These are phyloP conservation scores for Psittacus erithacus DNA, from an alignment of 2,113 vertebrate genomes.

Conservation along the genomic window DNA sequence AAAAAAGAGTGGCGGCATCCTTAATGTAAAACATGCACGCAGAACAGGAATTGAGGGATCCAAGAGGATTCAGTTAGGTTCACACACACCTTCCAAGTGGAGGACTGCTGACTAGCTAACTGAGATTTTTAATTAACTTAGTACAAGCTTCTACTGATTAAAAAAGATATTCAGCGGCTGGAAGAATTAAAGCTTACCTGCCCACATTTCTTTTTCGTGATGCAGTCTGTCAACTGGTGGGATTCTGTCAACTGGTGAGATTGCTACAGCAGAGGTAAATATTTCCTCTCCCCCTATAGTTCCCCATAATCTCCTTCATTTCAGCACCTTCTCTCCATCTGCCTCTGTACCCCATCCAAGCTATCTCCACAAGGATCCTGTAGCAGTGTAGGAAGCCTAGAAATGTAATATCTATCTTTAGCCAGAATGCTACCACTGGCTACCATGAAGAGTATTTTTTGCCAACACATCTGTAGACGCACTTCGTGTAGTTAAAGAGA, in stretches of 20 bases:
- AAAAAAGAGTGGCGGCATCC: neutral
- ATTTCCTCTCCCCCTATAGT: neutral
- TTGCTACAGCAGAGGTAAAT: neutral
- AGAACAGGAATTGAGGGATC: neutral
- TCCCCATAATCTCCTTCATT: neutral
- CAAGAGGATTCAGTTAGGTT: neutral
- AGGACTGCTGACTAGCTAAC: neutral
- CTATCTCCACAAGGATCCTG: neutral
- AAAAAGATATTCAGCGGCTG: neutral
- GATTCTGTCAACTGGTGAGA: neutral
- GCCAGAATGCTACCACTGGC: neutral
- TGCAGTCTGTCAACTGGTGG: neutral
- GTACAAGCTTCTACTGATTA: neutral
- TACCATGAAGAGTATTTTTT: neutral
- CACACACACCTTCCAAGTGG: neutral
- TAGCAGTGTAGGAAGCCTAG: neutral
- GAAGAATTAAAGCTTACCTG: neutral
- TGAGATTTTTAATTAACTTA: constrained; percentile 4
- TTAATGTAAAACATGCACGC: neutral
- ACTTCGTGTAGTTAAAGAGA: neutral
- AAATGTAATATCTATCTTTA: neutral
- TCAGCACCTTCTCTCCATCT: neutral
- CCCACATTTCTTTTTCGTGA: neutral
- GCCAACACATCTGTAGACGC: neutral
- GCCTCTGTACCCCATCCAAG: neutral